Evolutionary conservation across 2,113 vertebrate genomes (phyloP), one percentile per base, ranked within the genome.

Genomic region (Melanocharis versteri): DNA sequence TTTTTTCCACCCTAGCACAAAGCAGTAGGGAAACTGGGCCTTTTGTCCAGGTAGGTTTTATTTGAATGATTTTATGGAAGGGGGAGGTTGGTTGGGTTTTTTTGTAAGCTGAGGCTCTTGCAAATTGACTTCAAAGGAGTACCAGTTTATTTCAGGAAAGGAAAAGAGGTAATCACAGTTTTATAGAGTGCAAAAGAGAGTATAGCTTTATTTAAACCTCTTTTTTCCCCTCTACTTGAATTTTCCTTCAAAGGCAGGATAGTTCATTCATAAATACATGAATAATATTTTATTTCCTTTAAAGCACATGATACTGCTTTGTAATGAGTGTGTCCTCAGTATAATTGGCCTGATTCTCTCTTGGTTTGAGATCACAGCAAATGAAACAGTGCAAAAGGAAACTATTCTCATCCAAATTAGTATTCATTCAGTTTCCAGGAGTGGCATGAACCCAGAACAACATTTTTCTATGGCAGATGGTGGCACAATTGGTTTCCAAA

Each of bases 21-120:
- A 95, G 60, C 95, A 68, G 73, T 48, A 58, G 92, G 83, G 78
- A 95, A 94, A 95, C n/a, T 8, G 37, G 85, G 51, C 80, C 94
- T 97, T 95, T 96, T 97, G 94, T 98, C 73, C 95, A 78, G 11
- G 3, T 93, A 79, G 58, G 28, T 87, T 93, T 89, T 76, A 69
- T 91, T 57, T 61, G 50, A 95, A 89, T 83, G 57, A 45, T 86
- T 93, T 96, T 73, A 33, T 56, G 45, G 31, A 39, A 61, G 16
- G 60, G 5, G 20, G 45, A 53, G 13, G 3, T 31, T 28, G 30
- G 13, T 28, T 78, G 42, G 15, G 12, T 12, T 24, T 44, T 61
- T 50, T 79, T 23, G 66, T 66, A 84, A 79, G 37, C 50, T 35
- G 14, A 17, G 21, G 33, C 40, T 84, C 75, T 68, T 87, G 44